phyloP scores from a whole-genome alignment of 2,113 vertebrate species.

The Alligator sinensis region DNA sequence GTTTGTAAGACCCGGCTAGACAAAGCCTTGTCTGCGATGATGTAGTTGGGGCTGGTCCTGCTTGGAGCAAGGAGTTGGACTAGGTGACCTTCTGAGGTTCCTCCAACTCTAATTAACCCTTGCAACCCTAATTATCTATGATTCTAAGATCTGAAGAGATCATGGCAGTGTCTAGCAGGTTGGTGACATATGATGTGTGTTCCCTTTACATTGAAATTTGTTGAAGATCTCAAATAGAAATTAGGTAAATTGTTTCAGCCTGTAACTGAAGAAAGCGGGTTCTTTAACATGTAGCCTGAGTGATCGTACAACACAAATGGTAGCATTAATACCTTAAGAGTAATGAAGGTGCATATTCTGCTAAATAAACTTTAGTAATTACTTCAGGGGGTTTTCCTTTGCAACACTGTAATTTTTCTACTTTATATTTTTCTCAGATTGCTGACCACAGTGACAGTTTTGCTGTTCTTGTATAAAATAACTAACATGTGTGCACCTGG shows the following conservation, averaged over 20 bases:
- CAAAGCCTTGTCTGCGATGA: no score
- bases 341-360: conserved; percentile 63
- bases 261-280: conserved; percentile 10
- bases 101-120: no score
- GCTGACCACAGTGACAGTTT: conserved; percentile 76
- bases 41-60: no score
- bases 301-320: not conserved
- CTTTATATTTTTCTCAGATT: conserved; percentile 67
- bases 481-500: conserved; percentile 65
- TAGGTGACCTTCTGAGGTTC: no score
- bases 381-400: conserved; percentile 72
- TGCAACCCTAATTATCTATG: no score
- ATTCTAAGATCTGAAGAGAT: no score
- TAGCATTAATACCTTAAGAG: conserved; percentile 53
- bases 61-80: no score
- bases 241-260: conserved; percentile 14
- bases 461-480: conserved; percentile 73
- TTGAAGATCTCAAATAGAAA: not conserved
- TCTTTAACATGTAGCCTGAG: conserved; percentile 32
- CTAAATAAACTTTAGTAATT: conserved; percentile 68
- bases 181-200: conserved; percentile 12
- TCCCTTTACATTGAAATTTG: conserved; percentile 40
- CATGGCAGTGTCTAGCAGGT: not conserved
- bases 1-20: no score
- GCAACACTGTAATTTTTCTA: conserved; percentile 67